Base-by-base conservation (phyloP, 2,888 invertebrate genomes). In the Drosophila tripunctata region DNA sequence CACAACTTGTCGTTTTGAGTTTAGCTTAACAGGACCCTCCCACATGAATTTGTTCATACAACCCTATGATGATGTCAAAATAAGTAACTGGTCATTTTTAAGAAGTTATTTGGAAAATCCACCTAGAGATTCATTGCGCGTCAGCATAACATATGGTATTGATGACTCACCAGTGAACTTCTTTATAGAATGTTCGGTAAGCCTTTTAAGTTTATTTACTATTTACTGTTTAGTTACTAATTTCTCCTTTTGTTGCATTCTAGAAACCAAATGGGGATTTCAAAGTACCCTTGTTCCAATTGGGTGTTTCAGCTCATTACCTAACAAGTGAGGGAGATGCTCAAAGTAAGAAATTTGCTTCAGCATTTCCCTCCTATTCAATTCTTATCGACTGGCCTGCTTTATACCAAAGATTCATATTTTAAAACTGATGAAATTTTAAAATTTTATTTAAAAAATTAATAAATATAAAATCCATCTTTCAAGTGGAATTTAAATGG, bases 301-400 rank as follows among this genome's bases (percentile, higher is more conserved):
- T 93, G 21, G 92, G 92, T 2, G 76, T 92, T 10, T 88, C 90
- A 1, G 92, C 92, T 2, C 92, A 92, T 76, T 92, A 92, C 60
- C 88, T 91, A 36, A 15, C 24, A 17, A 89, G 91, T 55, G 67
- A 87, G 2, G 90, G 92, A 43, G 92, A 93, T 12, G 85, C 87
- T 2, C 88, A 91, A 30, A 92, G 91, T 66, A 71, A 89, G 35
- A 69, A 89, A 12, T 92, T 93, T 57, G 75, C 93, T 36, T 56
- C 31, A 22, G n/a, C 19, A 15, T 62, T 43, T 78, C 93, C 93
- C 1, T 78, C 91, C 12, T 93, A 92, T 92, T 86, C 92, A 0
- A 50, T 89, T 92, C 7, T 91, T 90, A 67, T 43, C 2, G 90
- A 92, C 38, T 93, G 92, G 92, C 90, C 93, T 8, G 92, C 92